Conservation (phyloP, 2,797 vertebrate genomes). For the Vireo griseus region DNA sequence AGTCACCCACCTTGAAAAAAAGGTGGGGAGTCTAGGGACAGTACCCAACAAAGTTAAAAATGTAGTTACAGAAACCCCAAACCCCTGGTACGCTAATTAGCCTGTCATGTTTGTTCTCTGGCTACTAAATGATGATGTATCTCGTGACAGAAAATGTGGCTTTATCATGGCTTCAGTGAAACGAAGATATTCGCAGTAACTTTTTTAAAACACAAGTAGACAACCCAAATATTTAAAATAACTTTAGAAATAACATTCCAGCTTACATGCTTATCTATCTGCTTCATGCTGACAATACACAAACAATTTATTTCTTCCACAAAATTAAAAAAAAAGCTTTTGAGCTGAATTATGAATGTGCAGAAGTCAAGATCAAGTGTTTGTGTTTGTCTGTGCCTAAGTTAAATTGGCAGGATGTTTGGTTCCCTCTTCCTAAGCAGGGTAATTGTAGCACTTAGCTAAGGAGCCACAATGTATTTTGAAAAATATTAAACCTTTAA, state of each 20-base stretch:
- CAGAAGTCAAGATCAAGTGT: neutral
- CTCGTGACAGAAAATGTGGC: neutral
- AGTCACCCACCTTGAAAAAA: neutral
- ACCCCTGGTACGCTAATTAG: neutral
- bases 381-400: neutral
- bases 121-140: neutral
- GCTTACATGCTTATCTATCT: neutral
- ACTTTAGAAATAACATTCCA: neutral
- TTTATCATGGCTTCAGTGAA: neutral
- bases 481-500: neutral
- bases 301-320: neutral
- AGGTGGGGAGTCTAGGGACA: neutral
- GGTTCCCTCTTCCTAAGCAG: neutral
- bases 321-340: neutral
- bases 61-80: neutral
- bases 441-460: neutral
- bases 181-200: neutral
- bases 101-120: neutral
- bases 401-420: neutral
- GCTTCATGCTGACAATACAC: neutral
- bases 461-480: neutral
- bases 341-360: neutral
- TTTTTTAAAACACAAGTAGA: conserved; percentile 12
- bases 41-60: neutral
- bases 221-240: conserved; percentile 37